A percentile compares a stretch with the other conserved stretches of the same genome.
Evolutionary conservation across 2,888 invertebrate genomes (phyloP).

Genomic region (Drosophila subquinaria): DNA sequence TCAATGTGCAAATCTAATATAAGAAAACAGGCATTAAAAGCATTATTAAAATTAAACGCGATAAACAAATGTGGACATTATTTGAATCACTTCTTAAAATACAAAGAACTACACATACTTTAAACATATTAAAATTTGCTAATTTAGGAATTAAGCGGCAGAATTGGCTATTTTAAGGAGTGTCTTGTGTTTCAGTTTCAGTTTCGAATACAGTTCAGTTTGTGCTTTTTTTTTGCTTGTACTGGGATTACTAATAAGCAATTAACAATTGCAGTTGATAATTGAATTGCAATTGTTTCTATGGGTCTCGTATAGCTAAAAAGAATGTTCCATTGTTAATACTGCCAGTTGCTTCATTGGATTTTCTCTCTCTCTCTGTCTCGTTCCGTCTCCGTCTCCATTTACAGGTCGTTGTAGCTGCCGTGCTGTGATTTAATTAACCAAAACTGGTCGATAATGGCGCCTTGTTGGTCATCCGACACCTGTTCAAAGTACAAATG

Average conservation of each 20-base stretch:
- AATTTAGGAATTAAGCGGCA: conserved; percentile 31
- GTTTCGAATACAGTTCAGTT: conserved; percentile 24
- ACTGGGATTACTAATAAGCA: conserved; percentile 18
- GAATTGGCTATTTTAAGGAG: conserved; percentile 47
- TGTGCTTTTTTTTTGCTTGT: conserved; percentile 13
- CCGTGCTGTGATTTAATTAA: conserved; percentile 87
- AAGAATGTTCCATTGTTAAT: conserved; percentile 67
- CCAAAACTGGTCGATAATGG: conserved; percentile 90
- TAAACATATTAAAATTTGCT: conserved; percentile 40
- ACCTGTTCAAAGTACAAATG: conserved; percentile 97
- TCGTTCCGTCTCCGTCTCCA: neutral
- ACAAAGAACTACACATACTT: neutral
- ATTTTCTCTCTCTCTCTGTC: neutral
- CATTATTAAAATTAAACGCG: neutral
- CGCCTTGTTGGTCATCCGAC: conserved; percentile 90
- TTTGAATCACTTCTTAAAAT: neutral
- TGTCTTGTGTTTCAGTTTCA: conserved; percentile 7
- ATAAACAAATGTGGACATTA: conserved; percentile 5
- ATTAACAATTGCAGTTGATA: conserved; percentile 21
- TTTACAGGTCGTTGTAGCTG: conserved; percentile 59
- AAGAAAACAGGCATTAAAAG: too few species aligned
- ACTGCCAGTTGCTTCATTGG: conserved; percentile 57
- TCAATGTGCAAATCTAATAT: too few species aligned
- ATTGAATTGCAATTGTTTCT: conserved; percentile 4
- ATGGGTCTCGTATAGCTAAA: conserved; percentile 4